A percentile compares a stretch with the other conserved stretches of the same genome.
phyloP scores from a whole-genome alignment of 2,888 invertebrate species.

The Agrilus cyanescens region DNA sequence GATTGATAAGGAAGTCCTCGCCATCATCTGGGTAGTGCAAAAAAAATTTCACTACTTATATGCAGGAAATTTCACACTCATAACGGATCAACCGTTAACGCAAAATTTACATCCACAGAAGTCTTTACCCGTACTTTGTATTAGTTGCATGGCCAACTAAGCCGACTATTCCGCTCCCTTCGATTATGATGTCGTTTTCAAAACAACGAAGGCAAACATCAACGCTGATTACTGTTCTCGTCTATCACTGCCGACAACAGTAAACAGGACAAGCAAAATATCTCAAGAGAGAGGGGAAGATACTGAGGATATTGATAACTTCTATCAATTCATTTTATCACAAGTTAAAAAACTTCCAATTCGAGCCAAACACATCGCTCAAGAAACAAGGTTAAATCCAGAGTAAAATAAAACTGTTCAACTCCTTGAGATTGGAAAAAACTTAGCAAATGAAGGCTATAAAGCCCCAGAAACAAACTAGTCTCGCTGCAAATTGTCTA shows the following conservation, averaged over 20 bases:
- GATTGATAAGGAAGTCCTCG: conserved; percentile 14
- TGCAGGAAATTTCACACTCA: conserved; percentile 11
- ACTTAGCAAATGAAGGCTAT: background rate
- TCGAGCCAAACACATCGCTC: conserved; percentile 3
- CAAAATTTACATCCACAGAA: conserved; percentile 14
- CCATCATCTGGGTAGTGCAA: conserved; percentile 9
- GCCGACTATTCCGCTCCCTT: too few species aligned
- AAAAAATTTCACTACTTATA: conserved; percentile 12
- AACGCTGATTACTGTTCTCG: too few species aligned
- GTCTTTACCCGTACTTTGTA: conserved; percentile 11
- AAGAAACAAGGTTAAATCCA: conserved; percentile 3
- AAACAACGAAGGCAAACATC: too few species aligned
- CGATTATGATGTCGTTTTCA: too few species aligned
- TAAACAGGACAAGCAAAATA: too few species aligned
- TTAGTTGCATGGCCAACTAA: too few species aligned
- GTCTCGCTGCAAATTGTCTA: too few species aligned
- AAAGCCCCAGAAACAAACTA: too few species aligned
- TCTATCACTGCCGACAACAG: too few species aligned
- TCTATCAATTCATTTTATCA: too few species aligned
- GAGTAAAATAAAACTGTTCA: conserved; percentile 1
- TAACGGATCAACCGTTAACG: conserved; percentile 14
- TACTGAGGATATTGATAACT: too few species aligned
- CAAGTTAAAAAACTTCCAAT: conserved; percentile 8
- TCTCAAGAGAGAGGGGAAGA: too few species aligned
- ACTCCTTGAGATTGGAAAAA: background rate